Percentiles rank a stretch among this genome's conserved stretches.
These are phyloP conservation scores for Rutilus rutilus DNA, from an alignment of 2,113 vertebrate species.

Conservation along the genomic window DNA sequence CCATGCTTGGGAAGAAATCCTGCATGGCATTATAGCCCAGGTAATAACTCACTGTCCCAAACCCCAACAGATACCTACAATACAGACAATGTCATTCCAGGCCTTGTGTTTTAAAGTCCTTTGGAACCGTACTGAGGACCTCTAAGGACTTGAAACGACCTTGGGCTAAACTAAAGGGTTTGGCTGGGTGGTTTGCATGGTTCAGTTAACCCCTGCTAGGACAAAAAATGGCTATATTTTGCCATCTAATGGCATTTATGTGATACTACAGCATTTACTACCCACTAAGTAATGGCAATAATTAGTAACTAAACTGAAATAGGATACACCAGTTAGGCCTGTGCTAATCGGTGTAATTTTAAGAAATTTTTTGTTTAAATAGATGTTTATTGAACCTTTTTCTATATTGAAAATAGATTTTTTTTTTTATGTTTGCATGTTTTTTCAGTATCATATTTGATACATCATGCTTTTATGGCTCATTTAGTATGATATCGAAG, in stretches of 20 bases:
- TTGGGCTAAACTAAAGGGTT: neutral
- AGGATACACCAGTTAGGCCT: neutral
- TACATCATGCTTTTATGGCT: neutral
- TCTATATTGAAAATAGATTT: no score
- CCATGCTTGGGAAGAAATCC: conserved; percentile 96
- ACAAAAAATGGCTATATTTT: conserved; percentile 4
- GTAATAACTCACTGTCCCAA: conserved; percentile 94
- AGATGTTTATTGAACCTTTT: neutral
- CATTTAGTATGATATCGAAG: neutral
- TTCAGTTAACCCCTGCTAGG: neutral
- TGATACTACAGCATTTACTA: neutral
- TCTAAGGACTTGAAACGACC: neutral
- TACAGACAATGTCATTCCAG: conserved; percentile 9
- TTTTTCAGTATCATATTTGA: neutral
- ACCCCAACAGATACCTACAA: conserved; percentile 88
- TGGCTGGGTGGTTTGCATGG: neutral
- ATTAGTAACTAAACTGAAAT: neutral
- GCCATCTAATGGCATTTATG: conserved; percentile 23
- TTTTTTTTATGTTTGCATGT: no score
- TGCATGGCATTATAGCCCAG: conserved; percentile 98
- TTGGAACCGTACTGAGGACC: neutral
- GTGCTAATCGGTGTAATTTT: neutral
- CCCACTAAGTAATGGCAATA: neutral
- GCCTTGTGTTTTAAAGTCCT: neutral
- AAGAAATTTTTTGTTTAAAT: neutral